A percentile compares a stretch with the other conserved stretches of the same genome.
Conservation (phyloP, 2,888 invertebrate species). For the Ischnus inquisitorius region DNA sequence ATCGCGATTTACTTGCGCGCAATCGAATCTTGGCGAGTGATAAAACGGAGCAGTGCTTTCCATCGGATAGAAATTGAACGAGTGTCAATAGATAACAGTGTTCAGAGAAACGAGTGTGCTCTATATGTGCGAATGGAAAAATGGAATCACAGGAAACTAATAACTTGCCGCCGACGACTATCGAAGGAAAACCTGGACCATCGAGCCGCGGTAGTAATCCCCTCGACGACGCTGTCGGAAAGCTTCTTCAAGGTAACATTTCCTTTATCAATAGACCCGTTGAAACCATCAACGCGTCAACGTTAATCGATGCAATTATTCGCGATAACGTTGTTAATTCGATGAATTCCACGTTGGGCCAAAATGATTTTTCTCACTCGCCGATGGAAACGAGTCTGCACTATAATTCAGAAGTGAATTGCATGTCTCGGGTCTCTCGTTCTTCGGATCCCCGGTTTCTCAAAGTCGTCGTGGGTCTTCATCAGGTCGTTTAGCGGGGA, state of each 20-base stretch:
- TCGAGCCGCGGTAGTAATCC: constrained; percentile 76
- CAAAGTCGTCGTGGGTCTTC: constrained; percentile 49
- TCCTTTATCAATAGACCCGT: neutral
- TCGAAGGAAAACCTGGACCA: constrained; percentile 69
- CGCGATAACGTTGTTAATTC: too few relatives aligned
- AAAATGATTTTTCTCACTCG: too few relatives aligned
- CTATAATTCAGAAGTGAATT: too few relatives aligned
- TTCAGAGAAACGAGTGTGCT: neutral
- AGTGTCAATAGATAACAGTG: neutral
- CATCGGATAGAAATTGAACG: neutral
- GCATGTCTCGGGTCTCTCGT: neutral
- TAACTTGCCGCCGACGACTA: constrained; percentile 32
- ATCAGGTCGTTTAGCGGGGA: constrained; percentile 78
- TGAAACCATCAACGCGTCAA: neutral
- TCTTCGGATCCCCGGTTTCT: neutral
- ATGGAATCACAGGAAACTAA: constrained; percentile 69
- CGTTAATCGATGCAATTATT: neutral
- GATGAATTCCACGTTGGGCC: too few relatives aligned
- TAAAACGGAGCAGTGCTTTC: neutral
- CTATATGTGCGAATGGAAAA: neutral
- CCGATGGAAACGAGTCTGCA: too few relatives aligned
- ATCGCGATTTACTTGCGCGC: neutral
- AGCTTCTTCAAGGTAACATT: constrained; percentile 81
- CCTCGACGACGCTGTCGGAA: constrained; percentile 83
- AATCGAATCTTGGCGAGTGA: neutral